Evolutionary conservation across 2,888 invertebrate species (phyloP), one percentile per base, ranked within the genome.

Genomic region (Mactromeris polynyma): DNA sequence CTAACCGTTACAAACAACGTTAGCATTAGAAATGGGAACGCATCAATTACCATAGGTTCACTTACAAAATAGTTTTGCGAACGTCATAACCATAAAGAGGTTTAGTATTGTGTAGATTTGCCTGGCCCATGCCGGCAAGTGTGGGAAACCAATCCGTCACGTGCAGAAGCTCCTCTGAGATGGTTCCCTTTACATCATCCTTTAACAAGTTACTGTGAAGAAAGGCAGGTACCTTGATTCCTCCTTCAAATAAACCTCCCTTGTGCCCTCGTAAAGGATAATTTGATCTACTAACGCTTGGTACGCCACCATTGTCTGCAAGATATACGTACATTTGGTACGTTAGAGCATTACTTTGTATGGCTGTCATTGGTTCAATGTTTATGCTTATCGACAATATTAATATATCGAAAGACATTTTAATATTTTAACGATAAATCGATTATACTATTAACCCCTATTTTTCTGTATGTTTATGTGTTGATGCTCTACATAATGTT

Each of bases 131-230:
- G n/a, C 58, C 58, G 31, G n/a, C 33, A 6, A 69, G 33, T 14
- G 69, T 69, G 19, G 69, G 69, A 69, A 69, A 69, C 69, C 69
- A 69, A n/a, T 69, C 69, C 4, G 69, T 69, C 69, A 69, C 69
- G 17, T 69, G 69, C 31, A 69, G 9, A 11, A 69, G 31, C 7
- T 69, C 69, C 69, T 69, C 31, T 33, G 58, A 58, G n/a, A 58
- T 58, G 58, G 58, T 58, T 2, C 58, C 58, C n/a, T 58, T 58
- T 1, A 58, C 58, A 58, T 21, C 21, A n/a, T 58, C n/a, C 4
- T 58, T 19, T 58, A 58, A n/a, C 21, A 58, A n/a, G n/a, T 58
- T n/a, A 6, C 58, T 58, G n/a, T 58, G 58, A 58, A 58, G 21
- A 58, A 58, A 58, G 21, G 21, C 58, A 2, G 58, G 58, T 58